Evolutionary conservation across 1,140 invertebrate genomes (phyloP), one percentile per base, ranked within the genome.

Genomic region (Aculops lycopersici): DNA sequence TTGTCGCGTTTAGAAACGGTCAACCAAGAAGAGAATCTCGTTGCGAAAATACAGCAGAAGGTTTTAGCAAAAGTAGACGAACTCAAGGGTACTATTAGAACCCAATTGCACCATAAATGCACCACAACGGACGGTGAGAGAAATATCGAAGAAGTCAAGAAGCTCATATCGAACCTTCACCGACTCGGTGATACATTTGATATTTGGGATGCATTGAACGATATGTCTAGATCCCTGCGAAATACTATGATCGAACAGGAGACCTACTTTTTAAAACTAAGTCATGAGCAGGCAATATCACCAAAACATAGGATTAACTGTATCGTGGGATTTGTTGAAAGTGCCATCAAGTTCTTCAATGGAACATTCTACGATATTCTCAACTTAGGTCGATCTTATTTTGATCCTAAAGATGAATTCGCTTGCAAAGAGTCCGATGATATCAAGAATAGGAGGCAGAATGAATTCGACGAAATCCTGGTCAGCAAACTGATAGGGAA

Each of bases 1-100:
- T 86, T 84, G 52, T 83, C 86, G 53, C 62, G 95, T 12, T 97
- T 94, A 64, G 74, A 78, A 45, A 80, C 86, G 55, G 86, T 79
- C 20, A n/a, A n/a, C n/a, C n/a, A n/a, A n/a, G 80, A 95, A 55
- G 70, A 92, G 3, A 67, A 53, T 39, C 52, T 68, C 3, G 65
- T 68, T 67, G 57, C 70, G 67, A 61, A 45, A 61, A 79, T 90
- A 17, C 64, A 86, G 37, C 64, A 64, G 40, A 83, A 92, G 62
- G 79, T 94, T 13, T 86, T 94, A 51, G 66, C 69, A 39, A 71
- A 75, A 50, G 83, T 95, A 43, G 61, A 67, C 38, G 66, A 69
- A 37, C 67, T 97, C 40, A 66, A 78, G 51, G 64, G 70, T 21
- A 70, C 76, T 50, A 56, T 97, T 17, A 65, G 72, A 47, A 67